phyloP scores from a whole-genome alignment of 2,113 vertebrate genomes.

The Callospermophilus lateralis region DNA sequence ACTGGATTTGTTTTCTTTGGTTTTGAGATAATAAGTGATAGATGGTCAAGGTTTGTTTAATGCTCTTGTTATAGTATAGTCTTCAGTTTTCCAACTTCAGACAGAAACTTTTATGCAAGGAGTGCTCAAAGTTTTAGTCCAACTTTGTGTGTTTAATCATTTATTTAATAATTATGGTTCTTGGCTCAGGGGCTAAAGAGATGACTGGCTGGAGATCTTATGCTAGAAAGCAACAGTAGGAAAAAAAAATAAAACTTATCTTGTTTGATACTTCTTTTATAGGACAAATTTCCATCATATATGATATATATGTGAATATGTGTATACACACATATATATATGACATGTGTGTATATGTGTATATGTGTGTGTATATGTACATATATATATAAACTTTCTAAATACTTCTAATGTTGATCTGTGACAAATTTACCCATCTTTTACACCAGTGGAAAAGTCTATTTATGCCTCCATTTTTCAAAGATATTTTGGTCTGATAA shows the following conservation, averaged over 20 bases:
- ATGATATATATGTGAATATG: no score
- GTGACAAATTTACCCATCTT: not conserved
- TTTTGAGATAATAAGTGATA: not conserved
- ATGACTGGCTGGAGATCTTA: not conserved
- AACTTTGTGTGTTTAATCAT: not conserved
- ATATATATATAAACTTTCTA: not conserved
- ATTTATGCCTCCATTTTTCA: slow-evolving; percentile 5
- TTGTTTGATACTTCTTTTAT: not conserved
- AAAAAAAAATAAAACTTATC: not conserved
- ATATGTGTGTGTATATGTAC: no score
- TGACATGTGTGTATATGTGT: no score
- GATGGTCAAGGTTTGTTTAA: not conserved
- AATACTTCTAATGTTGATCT: not conserved
- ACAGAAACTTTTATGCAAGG: not conserved
- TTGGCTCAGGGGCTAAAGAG: not conserved
- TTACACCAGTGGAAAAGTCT: not conserved
- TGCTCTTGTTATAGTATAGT: not conserved
- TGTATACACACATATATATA: no score
- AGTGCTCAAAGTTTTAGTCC: not conserved
- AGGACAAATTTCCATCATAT: not conserved
- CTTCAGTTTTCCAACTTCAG: not conserved
- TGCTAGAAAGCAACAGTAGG: not conserved
- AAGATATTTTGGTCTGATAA: slow-evolving; percentile 16
- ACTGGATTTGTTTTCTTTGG: not conserved
- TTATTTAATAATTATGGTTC: not conserved